Evolutionary conservation across 2,113 vertebrate species (phyloP).

Genomic region (Alaudala cheleensis): DNA sequence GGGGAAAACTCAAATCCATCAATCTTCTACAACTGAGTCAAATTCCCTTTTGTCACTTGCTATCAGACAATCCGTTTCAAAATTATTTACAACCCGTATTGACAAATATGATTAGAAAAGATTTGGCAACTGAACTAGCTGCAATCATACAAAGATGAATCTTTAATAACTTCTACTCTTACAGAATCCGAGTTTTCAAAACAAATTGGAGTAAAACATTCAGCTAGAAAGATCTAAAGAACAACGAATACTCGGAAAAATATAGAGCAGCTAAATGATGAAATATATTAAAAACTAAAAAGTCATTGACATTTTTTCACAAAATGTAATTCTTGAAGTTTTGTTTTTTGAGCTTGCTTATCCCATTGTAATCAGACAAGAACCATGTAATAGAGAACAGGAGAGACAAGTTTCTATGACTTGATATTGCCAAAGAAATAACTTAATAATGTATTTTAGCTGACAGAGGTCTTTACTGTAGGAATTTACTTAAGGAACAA

Average conservation of each 20-base stretch:
- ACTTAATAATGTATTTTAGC: not conserved
- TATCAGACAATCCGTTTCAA: not conserved
- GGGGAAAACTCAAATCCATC: not conserved
- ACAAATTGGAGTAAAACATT: not conserved
- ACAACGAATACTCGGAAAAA: not conserved
- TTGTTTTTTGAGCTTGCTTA: not conserved
- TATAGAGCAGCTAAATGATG: not conserved
- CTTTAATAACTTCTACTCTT: not conserved
- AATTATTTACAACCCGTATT: conserved; percentile 14
- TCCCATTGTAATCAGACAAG: not conserved
- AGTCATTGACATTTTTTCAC: not conserved
- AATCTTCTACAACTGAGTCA: not conserved
- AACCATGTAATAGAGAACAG: not conserved
- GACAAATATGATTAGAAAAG: conserved; percentile 31
- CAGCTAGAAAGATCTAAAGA: not conserved
- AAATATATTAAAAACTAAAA: not conserved
- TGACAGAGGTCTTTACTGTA: not conserved
- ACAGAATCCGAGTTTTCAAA: not conserved
- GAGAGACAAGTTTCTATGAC: not conserved
- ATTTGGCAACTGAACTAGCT: not conserved
- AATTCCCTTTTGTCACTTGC: not conserved
- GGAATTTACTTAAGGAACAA: not conserved
- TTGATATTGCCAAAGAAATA: not conserved
- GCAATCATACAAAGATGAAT: not conserved
- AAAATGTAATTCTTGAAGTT: not conserved